Evolutionary conservation across 1,140 invertebrate species (phyloP).

Genomic region (Drosophila tristis): DNA sequence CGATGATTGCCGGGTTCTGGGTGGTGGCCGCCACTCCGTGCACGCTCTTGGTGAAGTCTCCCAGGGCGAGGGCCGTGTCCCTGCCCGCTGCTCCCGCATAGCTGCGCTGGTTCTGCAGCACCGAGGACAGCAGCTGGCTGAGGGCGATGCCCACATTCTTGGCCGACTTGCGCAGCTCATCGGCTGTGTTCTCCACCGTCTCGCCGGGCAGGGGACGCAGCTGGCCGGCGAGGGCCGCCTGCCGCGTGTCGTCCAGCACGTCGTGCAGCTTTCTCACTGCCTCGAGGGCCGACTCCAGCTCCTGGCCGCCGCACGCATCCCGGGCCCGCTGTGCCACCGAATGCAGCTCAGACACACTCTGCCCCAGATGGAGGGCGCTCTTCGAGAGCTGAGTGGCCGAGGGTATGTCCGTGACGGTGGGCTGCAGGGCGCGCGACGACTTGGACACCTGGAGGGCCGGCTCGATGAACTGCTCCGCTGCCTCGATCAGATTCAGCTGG

Average conservation of each 20-base stretch:
- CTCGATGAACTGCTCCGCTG: constrained; percentile 92
- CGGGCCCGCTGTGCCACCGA: constrained; percentile 93
- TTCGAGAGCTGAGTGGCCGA: constrained; percentile 88
- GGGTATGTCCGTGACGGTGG: constrained; percentile 93
- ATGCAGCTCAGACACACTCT: constrained; percentile 86
- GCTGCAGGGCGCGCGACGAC: constrained; percentile 92
- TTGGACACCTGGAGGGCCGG: constrained; percentile 89
- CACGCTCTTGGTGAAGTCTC: constrained; percentile 89
- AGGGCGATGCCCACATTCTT: constrained; percentile 88
- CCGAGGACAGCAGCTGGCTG: constrained; percentile 93
- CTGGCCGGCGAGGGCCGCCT: constrained; percentile 88
- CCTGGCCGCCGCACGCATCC: constrained; percentile 94
- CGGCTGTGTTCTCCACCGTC: constrained; percentile 90
- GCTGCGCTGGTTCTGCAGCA: constrained; percentile 92
- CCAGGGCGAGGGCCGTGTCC: constrained; percentile 91
- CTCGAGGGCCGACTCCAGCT: constrained; percentile 93
- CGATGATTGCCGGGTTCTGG: constrained; percentile 85
- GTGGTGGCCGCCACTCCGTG: constrained; percentile 89
- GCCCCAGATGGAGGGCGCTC: constrained; percentile 76
- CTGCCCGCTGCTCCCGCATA: constrained; percentile 93
- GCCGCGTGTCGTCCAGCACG: constrained; percentile 92
- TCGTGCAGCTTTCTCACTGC: constrained; percentile 91
- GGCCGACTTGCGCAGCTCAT: constrained; percentile 89
- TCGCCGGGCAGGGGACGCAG: constrained; percentile 94
- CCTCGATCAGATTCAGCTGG: constrained; percentile 93